Evolutionary conservation across 2,797 vertebrate species (phyloP).

Genomic region (Natrix natrix): DNA sequence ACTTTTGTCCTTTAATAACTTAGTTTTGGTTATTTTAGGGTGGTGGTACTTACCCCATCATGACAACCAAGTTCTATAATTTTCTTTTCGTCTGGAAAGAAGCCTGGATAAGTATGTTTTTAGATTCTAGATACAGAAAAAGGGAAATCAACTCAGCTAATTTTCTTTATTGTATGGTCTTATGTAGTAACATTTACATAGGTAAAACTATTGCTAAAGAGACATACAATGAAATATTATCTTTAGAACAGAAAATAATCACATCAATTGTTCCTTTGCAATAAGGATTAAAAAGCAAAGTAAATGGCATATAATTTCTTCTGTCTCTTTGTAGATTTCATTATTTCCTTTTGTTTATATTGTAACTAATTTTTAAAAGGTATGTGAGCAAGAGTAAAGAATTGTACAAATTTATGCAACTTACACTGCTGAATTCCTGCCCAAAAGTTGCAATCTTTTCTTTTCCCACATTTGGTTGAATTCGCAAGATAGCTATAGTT

Average conservation of each 20-base stretch:
- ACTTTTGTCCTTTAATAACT: neutral
- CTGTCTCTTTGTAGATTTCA: neutral
- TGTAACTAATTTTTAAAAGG: neutral
- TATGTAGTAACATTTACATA: neutral
- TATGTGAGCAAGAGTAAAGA: neutral
- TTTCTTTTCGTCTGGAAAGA: constrained; percentile 31
- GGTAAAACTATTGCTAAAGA: neutral
- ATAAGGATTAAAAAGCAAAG: neutral
- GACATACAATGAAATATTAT: neutral
- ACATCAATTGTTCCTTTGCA: neutral
- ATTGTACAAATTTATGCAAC: neutral
- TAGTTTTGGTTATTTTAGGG: constrained; percentile 13
- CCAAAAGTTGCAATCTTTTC: neutral
- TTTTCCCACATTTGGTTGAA: neutral
- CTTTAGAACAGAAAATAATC: neutral
- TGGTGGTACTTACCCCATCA: constrained; percentile 39
- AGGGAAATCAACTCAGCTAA: neutral
- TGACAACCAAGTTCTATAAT: neutral
- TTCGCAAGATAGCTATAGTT: neutral
- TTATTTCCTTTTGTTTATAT: neutral
- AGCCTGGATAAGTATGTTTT: constrained; percentile 23
- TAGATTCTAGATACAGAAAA: constrained; percentile 3
- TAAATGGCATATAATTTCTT: neutral
- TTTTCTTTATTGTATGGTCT: neutral
- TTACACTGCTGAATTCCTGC: neutral